These are phyloP conservation scores for Mimas tiliae DNA, from an alignment of 2,888 invertebrate genomes.

Conservation along the genomic window DNA sequence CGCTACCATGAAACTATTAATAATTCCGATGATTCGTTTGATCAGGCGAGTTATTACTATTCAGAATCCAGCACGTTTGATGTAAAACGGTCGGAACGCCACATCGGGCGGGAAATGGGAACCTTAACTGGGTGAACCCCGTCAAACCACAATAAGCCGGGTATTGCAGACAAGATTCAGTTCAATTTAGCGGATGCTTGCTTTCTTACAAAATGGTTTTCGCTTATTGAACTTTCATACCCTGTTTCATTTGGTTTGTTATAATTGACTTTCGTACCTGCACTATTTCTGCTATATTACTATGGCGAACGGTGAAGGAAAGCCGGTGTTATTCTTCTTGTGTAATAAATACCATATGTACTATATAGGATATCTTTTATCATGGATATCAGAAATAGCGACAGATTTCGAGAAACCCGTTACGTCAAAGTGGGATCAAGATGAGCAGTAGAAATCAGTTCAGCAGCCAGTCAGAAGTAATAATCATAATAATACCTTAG, in stretches of 20 bases:
- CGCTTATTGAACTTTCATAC: neutral
- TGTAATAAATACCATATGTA: no score
- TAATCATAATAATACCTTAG: no score
- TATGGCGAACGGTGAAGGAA: neutral
- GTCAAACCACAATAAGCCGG: conserved; percentile 11
- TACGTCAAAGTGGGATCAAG: no score
- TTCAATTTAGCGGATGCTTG: conserved; percentile 20
- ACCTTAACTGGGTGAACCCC: conserved; percentile 6
- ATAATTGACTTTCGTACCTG: neutral
- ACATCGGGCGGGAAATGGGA: conserved; percentile 17
- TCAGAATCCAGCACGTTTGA: conserved; percentile 8
- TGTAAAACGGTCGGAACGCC: neutral
- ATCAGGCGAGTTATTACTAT: neutral
- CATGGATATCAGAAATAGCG: no score
- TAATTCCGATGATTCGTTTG: conserved; percentile 16
- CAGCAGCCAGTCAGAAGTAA: no score
- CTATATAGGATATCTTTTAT: no score
- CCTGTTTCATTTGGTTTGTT: neutral
- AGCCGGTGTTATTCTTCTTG: no score
- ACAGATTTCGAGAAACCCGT: no score
- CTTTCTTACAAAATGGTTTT: neutral
- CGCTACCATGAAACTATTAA: conserved; percentile 14
- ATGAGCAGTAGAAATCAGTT: no score
- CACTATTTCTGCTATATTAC: no score
- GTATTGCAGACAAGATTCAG: neutral